phyloP scores from a whole-genome alignment of 2,113 vertebrate species.

The Leuciscus idus region DNA sequence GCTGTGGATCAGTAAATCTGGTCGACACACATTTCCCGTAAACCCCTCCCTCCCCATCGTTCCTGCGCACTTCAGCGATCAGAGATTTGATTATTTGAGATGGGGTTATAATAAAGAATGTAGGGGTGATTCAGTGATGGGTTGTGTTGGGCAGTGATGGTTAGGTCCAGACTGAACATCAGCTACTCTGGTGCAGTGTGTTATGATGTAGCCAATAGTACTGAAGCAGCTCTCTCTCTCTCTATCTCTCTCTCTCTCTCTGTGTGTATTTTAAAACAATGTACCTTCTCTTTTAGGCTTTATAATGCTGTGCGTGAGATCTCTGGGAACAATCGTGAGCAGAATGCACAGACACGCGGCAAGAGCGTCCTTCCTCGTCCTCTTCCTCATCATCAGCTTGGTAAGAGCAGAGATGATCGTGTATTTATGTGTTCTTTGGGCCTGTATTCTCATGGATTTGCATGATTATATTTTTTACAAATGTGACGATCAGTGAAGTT shows the following conservation, averaged over 20 bases:
- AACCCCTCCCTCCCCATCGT: background rate
- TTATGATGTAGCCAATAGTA: background rate
- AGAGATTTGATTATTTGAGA: conserved; percentile 22
- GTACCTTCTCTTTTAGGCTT: conserved; percentile 33
- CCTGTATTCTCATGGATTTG: conserved; percentile 38
- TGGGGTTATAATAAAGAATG: conserved; percentile 8
- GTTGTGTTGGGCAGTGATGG: background rate
- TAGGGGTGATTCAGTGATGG: background rate
- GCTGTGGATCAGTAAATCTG: conserved; percentile 42
- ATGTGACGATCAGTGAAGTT: background rate
- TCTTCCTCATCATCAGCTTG: conserved; percentile 48
- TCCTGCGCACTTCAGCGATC: conserved; percentile 18
- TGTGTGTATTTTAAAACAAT: conserved; percentile 15
- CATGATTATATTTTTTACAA: conserved; percentile 1
- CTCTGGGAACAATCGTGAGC: conserved; percentile 27
- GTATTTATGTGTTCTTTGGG: background rate
- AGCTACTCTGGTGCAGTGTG: background rate
- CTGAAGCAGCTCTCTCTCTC: background rate
- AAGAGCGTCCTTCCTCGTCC: conserved; percentile 27
- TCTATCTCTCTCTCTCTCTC: no score
- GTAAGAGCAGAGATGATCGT: conserved; percentile 29
- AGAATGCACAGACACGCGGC: conserved; percentile 44
- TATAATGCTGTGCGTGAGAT: conserved; percentile 26
- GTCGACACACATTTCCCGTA: conserved; percentile 2
- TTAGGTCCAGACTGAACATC: background rate